Conservation (phyloP, 2,113 vertebrate species). For the Prochilodus magdalenae region DNA sequence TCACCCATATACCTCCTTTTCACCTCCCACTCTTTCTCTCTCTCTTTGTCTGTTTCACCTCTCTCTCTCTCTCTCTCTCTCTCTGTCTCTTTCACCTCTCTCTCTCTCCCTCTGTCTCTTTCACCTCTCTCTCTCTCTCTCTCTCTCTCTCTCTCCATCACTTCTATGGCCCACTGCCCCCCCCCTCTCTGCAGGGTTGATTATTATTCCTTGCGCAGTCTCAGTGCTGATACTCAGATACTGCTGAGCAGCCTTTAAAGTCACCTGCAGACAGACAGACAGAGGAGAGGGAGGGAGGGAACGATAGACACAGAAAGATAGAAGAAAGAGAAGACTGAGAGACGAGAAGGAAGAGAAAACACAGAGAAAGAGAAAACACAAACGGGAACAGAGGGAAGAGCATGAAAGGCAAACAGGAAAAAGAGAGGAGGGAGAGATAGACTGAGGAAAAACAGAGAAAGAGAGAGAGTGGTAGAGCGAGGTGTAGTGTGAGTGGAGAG, state of each 20-base stretch:
- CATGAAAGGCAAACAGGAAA: neutral
- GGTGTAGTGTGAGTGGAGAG: too few species aligned
- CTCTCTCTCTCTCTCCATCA: too few species aligned
- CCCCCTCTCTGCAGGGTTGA: conserved; percentile 56
- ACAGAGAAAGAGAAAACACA: neutral
- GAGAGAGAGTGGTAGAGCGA: conserved; percentile 10
- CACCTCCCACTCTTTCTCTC: neutral
- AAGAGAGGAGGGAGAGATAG: neutral
- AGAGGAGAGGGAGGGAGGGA: conserved; percentile 48
- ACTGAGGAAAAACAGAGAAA: neutral
- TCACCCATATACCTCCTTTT: too few species aligned
- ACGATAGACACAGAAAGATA: conserved; percentile 20
- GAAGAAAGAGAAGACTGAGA: neutral
- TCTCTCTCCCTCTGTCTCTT: conserved; percentile 21
- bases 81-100: too few species aligned
- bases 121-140: neutral
- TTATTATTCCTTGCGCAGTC: conserved; percentile 60
- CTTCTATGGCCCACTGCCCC: neutral
- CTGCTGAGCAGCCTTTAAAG: conserved; percentile 47
- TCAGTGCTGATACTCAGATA: conserved; percentile 53
- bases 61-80: neutral
- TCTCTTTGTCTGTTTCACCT: neutral
- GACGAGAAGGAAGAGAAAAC: neutral
- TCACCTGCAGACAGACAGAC: conserved; percentile 49
- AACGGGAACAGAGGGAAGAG: neutral